A percentile compares a stretch with the other conserved stretches of the same genome.
These are phyloP conservation scores for Protosalanx chinensis DNA, from an alignment of 2,797 vertebrate genomes.

Conservation along the genomic window DNA sequence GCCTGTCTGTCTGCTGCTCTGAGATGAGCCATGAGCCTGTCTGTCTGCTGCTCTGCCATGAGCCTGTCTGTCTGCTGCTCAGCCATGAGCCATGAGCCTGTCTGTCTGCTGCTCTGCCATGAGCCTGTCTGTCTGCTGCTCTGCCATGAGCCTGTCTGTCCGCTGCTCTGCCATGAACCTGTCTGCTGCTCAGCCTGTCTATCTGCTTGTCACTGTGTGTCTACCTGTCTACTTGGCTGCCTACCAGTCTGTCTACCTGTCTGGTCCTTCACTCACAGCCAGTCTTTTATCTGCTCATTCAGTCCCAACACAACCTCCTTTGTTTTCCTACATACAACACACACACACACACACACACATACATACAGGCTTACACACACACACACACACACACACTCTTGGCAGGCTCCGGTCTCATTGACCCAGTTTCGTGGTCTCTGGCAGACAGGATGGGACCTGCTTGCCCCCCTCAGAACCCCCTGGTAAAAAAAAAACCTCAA, in stretches of 20 bases:
- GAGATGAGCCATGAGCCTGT: constrained; percentile 18
- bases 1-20: constrained; percentile 19
- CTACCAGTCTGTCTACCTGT: not conserved
- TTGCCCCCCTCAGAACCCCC: constrained; percentile 20
- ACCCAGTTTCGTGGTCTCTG: constrained; percentile 55
- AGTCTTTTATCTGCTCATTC: constrained; percentile 49
- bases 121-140: no score
- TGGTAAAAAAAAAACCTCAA: no score
- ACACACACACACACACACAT: constrained; percentile 40
- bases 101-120: no score
- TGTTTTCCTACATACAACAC: constrained; percentile 36
- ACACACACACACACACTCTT: constrained; percentile 41
- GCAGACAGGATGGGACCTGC: constrained; percentile 22
- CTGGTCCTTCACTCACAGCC: constrained; percentile 29
- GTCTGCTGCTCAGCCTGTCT: no score
- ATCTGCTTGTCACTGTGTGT: no score
- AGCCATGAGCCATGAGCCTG: no score
- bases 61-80: no score
- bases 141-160: no score
- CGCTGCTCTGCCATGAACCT: no score
- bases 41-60: not conserved
- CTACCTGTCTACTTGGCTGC: no score
- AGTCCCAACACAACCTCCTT: constrained; percentile 46
- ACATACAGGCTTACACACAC: constrained; percentile 26
- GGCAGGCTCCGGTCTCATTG: constrained; percentile 55